Base-by-base conservation (phyloP, 2,113 vertebrate species). In the Thunnus maccoyii region DNA sequence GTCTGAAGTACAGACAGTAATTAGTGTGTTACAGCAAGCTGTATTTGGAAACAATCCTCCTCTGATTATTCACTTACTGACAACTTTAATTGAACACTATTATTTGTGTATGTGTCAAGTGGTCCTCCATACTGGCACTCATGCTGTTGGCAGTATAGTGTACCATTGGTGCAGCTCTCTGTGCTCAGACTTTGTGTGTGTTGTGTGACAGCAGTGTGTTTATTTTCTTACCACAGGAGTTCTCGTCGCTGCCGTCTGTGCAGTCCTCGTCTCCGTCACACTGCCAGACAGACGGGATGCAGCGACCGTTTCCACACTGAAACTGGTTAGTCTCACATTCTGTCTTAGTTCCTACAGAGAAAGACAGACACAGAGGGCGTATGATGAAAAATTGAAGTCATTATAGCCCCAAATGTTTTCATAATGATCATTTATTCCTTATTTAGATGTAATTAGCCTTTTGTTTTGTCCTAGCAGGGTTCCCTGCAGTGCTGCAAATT, bases 181-280 rank as follows among this genome's bases (percentile, higher is more conserved):
- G 25, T 12, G 5, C 17, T 41, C 47, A 18, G 5, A 46, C 27
- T 14, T 0, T 3, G 9, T 5, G 41, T 41, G 46, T 9, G 41
- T 41, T 30, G 27, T 30, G 27, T 54, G 57, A 52, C 71, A 17
- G 25, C 47, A 30, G 66, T 30, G 27, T 0, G 10, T 44, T 48
- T 13, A 25, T 51, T 18, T 30, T 16, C 97, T 97, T 88, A 99
- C 98, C 97, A 85, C 98, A 99, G 20, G 96, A 91, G 78, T 67
- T 95, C 66, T 99, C 98, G 7, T 99, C 98, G 18, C 97, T 99
- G 75, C 97, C 96, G 2, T 99, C 98, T 0, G 86, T 86, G 74
- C 98, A 99, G 89, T 99, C 98, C 88, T 97, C 95, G 13, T 99
- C 98, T 4, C 98, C 97, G 17, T 99, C 98, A 62, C 98, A 99